Base-by-base conservation (phyloP, 2,888 invertebrate genomes). In the Rhogogaster chlorosoma region DNA sequence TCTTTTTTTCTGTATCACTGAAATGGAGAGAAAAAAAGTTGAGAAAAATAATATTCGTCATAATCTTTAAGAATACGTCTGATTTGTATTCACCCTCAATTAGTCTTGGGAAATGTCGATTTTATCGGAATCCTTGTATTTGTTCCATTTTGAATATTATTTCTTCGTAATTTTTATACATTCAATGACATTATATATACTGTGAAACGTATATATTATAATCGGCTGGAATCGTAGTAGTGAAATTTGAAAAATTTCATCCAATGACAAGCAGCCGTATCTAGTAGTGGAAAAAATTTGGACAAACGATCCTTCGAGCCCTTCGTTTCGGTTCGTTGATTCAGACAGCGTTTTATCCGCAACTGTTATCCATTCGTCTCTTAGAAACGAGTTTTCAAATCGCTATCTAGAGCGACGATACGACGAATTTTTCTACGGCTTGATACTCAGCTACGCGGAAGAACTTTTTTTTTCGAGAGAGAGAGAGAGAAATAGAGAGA, bases 361-460 rank as follows among this genome's bases (percentile, higher is more conserved):
- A 83, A 83, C 64, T 83, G 83, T 83, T 67, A 83, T 83, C 83
- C 67, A 83, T 83, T 83, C 83, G 83, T 83, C 83, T 67, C 45
- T 67, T 67, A 67, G 83, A 83, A 80, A 80, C 78, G 78, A 80
- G 61, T 80, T 80, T 80, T 36, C 38, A 80, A 80, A 80, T 80
- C 78, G 78, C 6, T 77, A 1, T 80, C 22, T n/a, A 77, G 29
- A 49, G 6, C 77, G 49, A 53, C 49, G 29, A n/a, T 42, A 73
- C 73, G 42, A 22, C 38, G 38, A 73, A 42, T 73, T 32, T 67
- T 67, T 67, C 67, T 67, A 67, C 73, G 73, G 18, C 12, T 73
- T 22, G 38, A 42, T 42, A 73, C 42, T 29, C 73, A 38, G 70
- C 26, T 29, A 67, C 53, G 53, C 53, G 53, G 53, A 53, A 53